Percentiles rank a stretch among this genome's conserved stretches.
Evolutionary conservation across 2,113 vertebrate genomes (phyloP).

Genomic region (Cyanocitta stelleri): DNA sequence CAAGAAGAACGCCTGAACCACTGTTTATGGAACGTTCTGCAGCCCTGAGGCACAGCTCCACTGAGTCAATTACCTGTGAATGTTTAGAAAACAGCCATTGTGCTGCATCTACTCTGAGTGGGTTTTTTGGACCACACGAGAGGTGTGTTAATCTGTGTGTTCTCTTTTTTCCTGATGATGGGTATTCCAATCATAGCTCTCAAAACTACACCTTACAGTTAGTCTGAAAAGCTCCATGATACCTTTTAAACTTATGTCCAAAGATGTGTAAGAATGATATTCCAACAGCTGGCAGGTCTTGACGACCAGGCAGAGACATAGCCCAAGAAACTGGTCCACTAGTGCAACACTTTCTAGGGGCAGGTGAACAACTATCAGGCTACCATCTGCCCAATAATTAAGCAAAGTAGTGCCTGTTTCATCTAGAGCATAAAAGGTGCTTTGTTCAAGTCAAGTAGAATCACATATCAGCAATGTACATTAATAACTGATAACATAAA

Average conservation of each 20-base stretch:
- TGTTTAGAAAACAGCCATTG: not conserved
- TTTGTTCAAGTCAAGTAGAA: slow-evolving; percentile 18
- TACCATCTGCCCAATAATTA: not conserved
- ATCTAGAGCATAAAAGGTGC: not conserved
- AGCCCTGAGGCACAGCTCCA: not conserved
- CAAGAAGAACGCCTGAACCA: not conserved
- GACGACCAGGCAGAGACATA: not conserved
- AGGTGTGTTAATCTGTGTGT: not conserved
- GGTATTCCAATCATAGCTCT: not conserved
- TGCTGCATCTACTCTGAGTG: not conserved
- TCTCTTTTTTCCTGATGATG: not conserved
- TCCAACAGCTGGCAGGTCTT: not conserved
- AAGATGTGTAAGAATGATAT: not conserved
- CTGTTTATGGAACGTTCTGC: not conserved
- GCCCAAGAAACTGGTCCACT: not conserved
- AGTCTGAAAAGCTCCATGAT: not conserved
- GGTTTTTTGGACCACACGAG: rapidly evolving
- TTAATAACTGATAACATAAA: slow-evolving; percentile 59
- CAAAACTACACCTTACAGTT: not conserved
- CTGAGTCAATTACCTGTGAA: not conserved
- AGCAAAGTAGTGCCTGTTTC: not conserved
- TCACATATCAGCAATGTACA: not conserved
- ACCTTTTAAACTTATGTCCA: not conserved
- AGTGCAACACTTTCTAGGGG: not conserved
- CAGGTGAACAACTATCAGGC: not conserved